Evolutionary conservation across 53 echinoderm and acorn worm species (phyloP).

Genomic region (Patiria pectinifera): DNA sequence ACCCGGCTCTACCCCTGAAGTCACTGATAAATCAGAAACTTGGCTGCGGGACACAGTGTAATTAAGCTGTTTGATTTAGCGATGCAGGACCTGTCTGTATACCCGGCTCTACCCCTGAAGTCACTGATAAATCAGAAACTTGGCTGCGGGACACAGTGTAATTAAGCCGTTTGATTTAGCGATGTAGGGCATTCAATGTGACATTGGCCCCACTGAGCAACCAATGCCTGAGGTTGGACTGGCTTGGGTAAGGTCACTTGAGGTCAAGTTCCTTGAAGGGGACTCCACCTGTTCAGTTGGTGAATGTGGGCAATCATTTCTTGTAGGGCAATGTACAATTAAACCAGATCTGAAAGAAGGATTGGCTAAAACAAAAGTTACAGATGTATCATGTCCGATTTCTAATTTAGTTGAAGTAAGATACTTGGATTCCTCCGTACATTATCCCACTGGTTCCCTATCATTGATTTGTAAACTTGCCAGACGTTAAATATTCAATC

Average conservation of each 20-base stretch:
- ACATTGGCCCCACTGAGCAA: background rate
- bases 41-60: background rate
- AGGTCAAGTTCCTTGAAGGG: background rate
- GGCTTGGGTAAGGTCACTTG: conserved; percentile 4
- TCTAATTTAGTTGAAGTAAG: no score
- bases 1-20: no score
- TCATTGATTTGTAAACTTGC: no score
- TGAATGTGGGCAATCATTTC: background rate
- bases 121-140: background rate
- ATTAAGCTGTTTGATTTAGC: background rate
- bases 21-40: background rate
- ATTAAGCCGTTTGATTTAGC: conserved; percentile 20
- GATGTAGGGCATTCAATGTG: background rate
- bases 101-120: no score
- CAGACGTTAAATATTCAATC: no score
- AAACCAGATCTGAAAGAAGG: no score
- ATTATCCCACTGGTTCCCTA: no score
- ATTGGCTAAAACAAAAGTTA: no score
- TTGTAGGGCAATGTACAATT: background rate
- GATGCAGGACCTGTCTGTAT: no score
- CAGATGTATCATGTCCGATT: no score
- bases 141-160: background rate
- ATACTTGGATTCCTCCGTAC: no score
- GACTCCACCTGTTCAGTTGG: background rate
- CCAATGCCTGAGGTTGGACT: background rate